A percentile compares a stretch with the other conserved stretches of the same genome.
phyloP scores from a whole-genome alignment of 2,113 vertebrate species.

The Oplegnathus fasciatus region DNA sequence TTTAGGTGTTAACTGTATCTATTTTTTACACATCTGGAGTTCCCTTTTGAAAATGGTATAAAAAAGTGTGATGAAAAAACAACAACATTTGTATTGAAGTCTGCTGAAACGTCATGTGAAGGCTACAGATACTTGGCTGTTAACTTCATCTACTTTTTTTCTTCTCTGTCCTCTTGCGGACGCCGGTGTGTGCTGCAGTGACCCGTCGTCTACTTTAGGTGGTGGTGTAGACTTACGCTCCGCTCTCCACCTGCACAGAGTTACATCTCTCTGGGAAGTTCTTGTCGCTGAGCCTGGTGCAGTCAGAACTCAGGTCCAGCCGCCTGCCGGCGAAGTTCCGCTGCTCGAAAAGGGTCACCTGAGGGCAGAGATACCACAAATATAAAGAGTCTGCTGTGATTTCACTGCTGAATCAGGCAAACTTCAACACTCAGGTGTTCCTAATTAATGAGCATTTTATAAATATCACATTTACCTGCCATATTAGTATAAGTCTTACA shows the following conservation, averaged over 20 bases:
- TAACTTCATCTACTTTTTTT: not conserved
- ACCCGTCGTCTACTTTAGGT: not conserved
- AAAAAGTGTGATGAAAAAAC: not conserved
- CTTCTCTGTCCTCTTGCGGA: not conserved
- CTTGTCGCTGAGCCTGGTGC: constrained; percentile 81
- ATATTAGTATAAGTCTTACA: too few species aligned
- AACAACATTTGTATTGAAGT: not conserved
- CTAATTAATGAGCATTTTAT: not conserved
- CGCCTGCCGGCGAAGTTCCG: constrained; percentile 85
- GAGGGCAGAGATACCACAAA: not conserved
- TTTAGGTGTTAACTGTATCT: not conserved
- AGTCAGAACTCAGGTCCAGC: constrained; percentile 85
- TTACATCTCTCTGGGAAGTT: constrained; percentile 88
- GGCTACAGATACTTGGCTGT: not conserved
- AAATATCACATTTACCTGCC: too few species aligned
- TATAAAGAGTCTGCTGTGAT: not conserved
- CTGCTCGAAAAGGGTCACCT: constrained; percentile 89
- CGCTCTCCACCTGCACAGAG: constrained; percentile 87
- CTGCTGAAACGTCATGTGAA: not conserved
- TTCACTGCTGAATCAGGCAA: too few species aligned
- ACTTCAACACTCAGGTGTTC: not conserved
- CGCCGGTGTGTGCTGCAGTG: not conserved
- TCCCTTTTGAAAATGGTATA: not conserved
- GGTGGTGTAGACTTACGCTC: constrained; percentile 80
- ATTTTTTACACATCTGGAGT: not conserved